Conservation (phyloP, 2,113 vertebrate genomes). For the Leuciscus idus region DNA sequence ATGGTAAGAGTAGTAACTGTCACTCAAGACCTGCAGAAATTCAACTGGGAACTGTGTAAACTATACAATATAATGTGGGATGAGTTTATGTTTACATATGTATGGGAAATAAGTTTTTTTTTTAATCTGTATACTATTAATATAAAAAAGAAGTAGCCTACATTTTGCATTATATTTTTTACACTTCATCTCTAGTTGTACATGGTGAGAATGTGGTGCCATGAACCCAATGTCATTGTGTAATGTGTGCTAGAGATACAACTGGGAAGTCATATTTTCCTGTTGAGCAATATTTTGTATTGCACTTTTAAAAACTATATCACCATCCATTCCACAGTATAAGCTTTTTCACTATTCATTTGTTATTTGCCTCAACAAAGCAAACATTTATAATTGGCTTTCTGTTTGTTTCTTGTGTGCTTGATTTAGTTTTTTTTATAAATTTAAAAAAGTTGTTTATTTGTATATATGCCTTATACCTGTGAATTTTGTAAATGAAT, state of each 20-base stretch:
- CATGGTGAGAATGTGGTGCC: not conserved
- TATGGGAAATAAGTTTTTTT: not conserved
- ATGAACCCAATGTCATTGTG: not conserved
- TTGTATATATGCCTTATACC: not conserved
- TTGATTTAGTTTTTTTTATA: not conserved
- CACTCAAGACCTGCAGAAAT: not conserved
- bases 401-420: not conserved
- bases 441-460: not conserved
- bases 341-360: not conserved
- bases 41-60: not conserved
- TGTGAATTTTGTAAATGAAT: not conserved
- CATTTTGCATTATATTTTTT: not conserved
- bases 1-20: not conserved
- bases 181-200: not conserved
- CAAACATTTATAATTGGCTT: not conserved
- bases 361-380: not conserved
- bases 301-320: not conserved
- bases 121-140: not conserved
- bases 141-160: not conserved
- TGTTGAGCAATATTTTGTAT: not conserved
- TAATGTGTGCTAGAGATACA: not conserved
- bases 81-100: slow-evolving; percentile 12
- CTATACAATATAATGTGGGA: not conserved
- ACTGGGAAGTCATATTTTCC: not conserved
- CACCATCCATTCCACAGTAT: not conserved